Conservation (phyloP, 2,113 vertebrate genomes). For the Ornithorhynchus anatinus region DNA sequence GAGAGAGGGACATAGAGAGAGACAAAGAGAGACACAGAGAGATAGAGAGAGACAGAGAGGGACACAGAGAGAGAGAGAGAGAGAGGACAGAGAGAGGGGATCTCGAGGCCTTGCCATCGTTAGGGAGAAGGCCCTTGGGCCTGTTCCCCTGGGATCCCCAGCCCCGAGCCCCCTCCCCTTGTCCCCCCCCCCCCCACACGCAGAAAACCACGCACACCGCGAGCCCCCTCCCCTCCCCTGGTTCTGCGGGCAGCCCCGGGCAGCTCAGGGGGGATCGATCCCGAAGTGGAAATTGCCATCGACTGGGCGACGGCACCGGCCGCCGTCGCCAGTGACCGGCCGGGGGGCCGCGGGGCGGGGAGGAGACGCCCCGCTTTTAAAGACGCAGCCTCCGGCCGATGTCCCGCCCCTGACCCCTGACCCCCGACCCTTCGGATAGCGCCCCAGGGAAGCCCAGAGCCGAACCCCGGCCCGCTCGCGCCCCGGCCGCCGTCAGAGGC, state of each 20-base stretch:
- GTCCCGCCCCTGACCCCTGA: no score
- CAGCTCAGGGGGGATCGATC: slow-evolving; percentile 77
- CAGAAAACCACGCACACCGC: no score
- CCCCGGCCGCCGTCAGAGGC: neutral
- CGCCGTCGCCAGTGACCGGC: slow-evolving; percentile 62
- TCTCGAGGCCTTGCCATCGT: neutral
- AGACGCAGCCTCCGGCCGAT: slow-evolving; percentile 68
- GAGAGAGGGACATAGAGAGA: neutral
- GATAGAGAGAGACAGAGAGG: neutral
- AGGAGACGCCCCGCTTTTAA: no score
- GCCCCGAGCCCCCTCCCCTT: neutral
- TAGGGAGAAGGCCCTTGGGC: no score
- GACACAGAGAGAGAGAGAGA: neutral
- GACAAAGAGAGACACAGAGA: neutral
- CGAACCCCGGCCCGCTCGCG: neutral
- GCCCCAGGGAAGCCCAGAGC: neutral
- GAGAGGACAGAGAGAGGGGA: neutral
- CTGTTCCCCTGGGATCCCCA: neutral
- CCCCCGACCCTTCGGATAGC: neutral
- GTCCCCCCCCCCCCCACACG: no score
- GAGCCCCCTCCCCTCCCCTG: neutral
- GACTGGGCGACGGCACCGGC: no score
- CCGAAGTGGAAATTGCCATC: slow-evolving; percentile 80
- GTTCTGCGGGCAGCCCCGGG: no score
- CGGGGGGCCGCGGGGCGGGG: no score